Conservation (phyloP, 2,113 vertebrate genomes). For the Rhynchomys soricoides region DNA sequence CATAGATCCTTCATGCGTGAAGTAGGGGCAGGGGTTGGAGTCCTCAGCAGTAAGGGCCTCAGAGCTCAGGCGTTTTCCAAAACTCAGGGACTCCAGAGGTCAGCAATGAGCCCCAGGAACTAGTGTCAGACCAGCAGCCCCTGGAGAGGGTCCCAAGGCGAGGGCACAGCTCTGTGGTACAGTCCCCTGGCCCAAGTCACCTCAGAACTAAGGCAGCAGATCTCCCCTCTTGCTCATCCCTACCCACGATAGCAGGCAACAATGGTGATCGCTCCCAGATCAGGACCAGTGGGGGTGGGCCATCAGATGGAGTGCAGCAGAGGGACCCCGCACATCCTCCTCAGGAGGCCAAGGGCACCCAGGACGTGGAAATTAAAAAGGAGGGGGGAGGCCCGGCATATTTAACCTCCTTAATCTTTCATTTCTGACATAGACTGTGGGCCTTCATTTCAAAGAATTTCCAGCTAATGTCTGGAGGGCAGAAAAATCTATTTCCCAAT, state of each 20-base stretch:
- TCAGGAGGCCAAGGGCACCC: constrained; percentile 81
- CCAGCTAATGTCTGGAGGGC: constrained; percentile 92
- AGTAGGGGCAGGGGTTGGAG: fast-evolving
- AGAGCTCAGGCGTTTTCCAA: neutral
- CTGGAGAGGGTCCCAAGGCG: fast-evolving
- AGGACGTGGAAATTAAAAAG: constrained; percentile 81
- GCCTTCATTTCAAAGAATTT: constrained; percentile 92
- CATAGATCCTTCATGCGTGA: neutral
- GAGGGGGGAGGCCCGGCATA: constrained; percentile 78
- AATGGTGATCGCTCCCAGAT: fast-evolving
- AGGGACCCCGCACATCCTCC: neutral
- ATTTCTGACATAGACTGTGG: constrained; percentile 89
- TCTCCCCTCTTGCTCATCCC: neutral
- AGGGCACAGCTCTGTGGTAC: too few species aligned
- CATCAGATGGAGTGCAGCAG: fast-evolving
- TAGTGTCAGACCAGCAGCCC: fast-evolving
- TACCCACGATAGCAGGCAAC: neutral
- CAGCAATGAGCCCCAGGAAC: neutral
- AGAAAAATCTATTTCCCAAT: constrained; percentile 97
- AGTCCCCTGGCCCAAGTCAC: neutral
- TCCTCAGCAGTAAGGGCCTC: neutral
- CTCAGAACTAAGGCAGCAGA: neutral
- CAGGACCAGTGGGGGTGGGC: neutral
- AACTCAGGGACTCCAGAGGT: neutral
- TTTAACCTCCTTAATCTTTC: constrained; percentile 89